A percentile compares a stretch with the other conserved stretches of the same genome.
Conservation (phyloP, 2,113 vertebrate genomes). For the Strigops habroptila region DNA sequence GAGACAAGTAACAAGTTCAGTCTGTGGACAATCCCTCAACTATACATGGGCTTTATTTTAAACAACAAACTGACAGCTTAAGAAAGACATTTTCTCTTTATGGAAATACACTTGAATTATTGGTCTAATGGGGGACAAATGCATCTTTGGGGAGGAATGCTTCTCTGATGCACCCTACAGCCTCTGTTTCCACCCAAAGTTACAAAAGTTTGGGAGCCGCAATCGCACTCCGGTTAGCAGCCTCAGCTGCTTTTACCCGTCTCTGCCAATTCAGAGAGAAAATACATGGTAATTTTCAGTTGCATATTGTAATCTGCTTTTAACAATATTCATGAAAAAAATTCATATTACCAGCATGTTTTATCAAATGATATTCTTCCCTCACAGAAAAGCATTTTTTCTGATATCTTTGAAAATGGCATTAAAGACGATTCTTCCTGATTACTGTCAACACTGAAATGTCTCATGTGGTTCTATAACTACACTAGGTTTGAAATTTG, state of each 20-base stretch:
- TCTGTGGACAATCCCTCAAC: neutral
- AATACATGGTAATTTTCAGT: neutral
- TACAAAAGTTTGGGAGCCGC: neutral
- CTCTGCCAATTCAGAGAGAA: neutral
- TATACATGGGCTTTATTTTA: neutral
- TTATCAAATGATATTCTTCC: slow-evolving; percentile 1
- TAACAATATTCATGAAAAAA: neutral
- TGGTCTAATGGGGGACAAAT: neutral
- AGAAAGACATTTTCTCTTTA: neutral
- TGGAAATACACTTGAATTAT: neutral
- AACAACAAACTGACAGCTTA: neutral
- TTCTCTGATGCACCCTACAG: neutral
- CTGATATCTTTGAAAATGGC: neutral
- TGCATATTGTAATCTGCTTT: neutral
- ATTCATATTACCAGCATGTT: neutral
- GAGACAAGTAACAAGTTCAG: neutral
- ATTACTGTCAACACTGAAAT: slow-evolving; percentile 19
- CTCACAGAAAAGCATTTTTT: neutral
- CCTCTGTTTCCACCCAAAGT: neutral
- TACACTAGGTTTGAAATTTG: neutral
- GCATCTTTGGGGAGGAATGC: neutral
- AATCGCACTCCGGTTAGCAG: neutral
- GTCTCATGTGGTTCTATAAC: neutral
- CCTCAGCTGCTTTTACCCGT: neutral
- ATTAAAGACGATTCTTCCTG: neutral